Percentiles rank a stretch among this genome's conserved stretches.
Evolutionary conservation across 1,140 invertebrate genomes (phyloP).

Genomic region (Medauroidea extradentata): DNA sequence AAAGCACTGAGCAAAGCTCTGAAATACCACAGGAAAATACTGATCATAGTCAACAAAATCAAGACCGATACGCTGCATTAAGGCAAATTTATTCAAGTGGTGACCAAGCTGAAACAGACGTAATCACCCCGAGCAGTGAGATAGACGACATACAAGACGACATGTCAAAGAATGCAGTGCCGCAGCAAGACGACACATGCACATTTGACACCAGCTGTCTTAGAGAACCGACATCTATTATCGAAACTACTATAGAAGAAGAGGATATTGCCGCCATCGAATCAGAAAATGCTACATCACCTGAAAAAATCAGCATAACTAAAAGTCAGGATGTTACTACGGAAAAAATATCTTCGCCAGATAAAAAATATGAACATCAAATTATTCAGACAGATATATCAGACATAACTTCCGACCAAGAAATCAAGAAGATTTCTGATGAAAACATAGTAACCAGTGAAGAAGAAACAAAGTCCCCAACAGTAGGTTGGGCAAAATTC

Average conservation of each 20-base stretch:
- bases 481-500: conserved; percentile 48
- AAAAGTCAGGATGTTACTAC: too few relatives aligned
- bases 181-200: too few relatives aligned
- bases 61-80: conserved; percentile 65
- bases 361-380: too few relatives aligned
- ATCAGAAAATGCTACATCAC: background rate
- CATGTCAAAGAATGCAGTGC: background rate
- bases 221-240: conserved; percentile 30
- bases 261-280: conserved; percentile 24
- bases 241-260: conserved; percentile 32
- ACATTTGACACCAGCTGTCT: too few relatives aligned
- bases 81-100: conserved; percentile 61
- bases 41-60: conserved; percentile 1
- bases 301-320: too few relatives aligned
- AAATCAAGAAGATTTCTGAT: conserved; percentile 21
- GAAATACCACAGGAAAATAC: background rate
- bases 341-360: too few relatives aligned
- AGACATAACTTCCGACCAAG: background rate
- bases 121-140: conserved; percentile 19
- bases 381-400: too few relatives aligned
- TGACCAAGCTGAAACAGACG: conserved; percentile 45
- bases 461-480: conserved; percentile 7
- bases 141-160: conserved; percentile 15
- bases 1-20: background rate
- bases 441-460: conserved; percentile 25